A percentile compares a stretch with the other conserved stretches of the same genome.
These are phyloP conservation scores for Drosophila eugracilis DNA, from an alignment of 1,140 invertebrate genomes.

Conservation along the genomic window DNA sequence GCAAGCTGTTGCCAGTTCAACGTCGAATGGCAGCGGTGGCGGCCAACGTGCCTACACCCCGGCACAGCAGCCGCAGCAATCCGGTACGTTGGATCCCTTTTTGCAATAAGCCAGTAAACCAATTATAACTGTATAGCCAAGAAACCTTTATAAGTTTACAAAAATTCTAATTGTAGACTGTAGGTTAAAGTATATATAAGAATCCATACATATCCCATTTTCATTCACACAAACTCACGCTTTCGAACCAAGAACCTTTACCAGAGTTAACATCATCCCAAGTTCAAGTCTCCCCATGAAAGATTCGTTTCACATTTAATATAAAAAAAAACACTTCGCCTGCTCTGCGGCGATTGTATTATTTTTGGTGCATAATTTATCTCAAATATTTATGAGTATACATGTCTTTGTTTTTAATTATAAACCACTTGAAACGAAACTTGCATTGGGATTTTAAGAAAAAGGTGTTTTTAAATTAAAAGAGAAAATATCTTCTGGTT, in stretches of 20 bases:
- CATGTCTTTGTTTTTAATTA: not conserved
- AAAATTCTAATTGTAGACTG: slow-evolving; percentile 43
- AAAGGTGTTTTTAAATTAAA: not conserved
- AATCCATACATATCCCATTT: slow-evolving; percentile 20
- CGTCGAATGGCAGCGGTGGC: slow-evolving; percentile 69
- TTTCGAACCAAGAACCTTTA: not conserved
- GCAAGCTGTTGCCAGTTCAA: slow-evolving; percentile 67
- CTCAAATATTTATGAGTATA: not conserved
- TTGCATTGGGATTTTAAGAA: not conserved
- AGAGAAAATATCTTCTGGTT: not conserved
- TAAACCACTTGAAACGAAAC: not conserved
- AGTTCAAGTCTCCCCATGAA: not conserved
- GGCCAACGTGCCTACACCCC: slow-evolving; percentile 71
- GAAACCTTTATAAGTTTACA: slow-evolving; percentile 47
- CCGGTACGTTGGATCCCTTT: slow-evolving; percentile 84
- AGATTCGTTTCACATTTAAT: not conserved
- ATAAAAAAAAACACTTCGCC: not conserved
- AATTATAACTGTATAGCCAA: slow-evolving; percentile 54
- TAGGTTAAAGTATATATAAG: slow-evolving; percentile 55
- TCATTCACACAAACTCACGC: slow-evolving; percentile 16
- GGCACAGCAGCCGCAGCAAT: slow-evolving; percentile 71
- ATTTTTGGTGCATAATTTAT: not conserved
- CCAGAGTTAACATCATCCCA: not conserved
- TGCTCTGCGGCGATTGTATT: not conserved
- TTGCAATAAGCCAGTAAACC: slow-evolving; percentile 67